Base-by-base conservation (phyloP, 2,888 invertebrate species). In the Andrena dorsata region DNA sequence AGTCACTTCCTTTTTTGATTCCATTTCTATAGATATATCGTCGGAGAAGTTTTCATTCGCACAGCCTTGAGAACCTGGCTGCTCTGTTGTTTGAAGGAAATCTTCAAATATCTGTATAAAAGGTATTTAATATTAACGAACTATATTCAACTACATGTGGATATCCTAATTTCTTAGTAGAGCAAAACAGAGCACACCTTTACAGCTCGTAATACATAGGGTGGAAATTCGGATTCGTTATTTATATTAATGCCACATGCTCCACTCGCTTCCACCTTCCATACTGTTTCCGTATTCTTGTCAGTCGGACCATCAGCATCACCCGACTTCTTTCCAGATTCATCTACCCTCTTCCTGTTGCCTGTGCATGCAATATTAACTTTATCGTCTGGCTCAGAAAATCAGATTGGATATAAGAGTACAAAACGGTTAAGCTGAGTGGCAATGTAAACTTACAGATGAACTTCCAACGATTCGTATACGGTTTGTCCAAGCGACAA, bases 131-230 rank as follows among this genome's bases (percentile, higher is more conserved):
- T 56, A 56, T 20, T 56, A 56, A 56, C 4, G 10, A 23, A 23
- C 1, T 23, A 26, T 26, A 23, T 20, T 56, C 10, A 3, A 23
- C n/a, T 16, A 5, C 13, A 16, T 16, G 16, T 5, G 41, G 41
- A 41, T 28, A 28, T 26, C 10, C 20, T 2, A 26, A n/a, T 51
- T 23, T 51, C 1, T 64, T 81, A 86, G n/a, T 84, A 78, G 80
- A 88, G 81, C 73, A 84, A 85, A 89, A 86, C 66, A 47, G 41
- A 65, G 70, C 91, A 89, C 93, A 94, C 94, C 93, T 94, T 93
- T 76, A 93, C 93, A 90, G 93, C 93, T 88, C 90, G 91, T 90
- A 93, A 91, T 87, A 94, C 93, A 91, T 92, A 94, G 89, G 92
- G 87, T 88, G 94, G 94, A 89, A 92, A 92, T 87, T 93, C 90